A percentile compares a stretch with the other conserved stretches of the same genome.
Evolutionary conservation across 2,888 invertebrate genomes (phyloP).

Genomic region (Gastrophysa polygoni): DNA sequence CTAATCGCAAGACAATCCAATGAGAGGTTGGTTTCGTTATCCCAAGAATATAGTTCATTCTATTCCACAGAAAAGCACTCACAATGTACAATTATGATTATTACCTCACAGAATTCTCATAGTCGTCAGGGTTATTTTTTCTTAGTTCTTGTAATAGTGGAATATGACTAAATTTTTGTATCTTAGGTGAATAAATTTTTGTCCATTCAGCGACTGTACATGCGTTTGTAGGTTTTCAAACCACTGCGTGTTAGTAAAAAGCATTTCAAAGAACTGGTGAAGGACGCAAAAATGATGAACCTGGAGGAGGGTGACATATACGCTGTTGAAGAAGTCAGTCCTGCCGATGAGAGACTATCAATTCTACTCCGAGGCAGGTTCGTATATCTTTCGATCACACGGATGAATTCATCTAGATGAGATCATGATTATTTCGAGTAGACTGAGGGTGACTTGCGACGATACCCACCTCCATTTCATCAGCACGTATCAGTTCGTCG

Average conservation of each 20-base stretch:
- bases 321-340: slow-evolving; percentile 79
- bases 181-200: background rate
- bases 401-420: no score
- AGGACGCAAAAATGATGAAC: slow-evolving; percentile 72
- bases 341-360: slow-evolving; percentile 79
- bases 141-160: no score
- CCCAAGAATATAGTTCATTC: no score
- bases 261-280: slow-evolving; percentile 79
- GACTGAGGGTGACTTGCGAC: slow-evolving; percentile 81
- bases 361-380: slow-evolving; percentile 83
- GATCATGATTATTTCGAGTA: slow-evolving; percentile 54
- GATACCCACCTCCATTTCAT: slow-evolving; percentile 83
- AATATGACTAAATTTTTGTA: no score
- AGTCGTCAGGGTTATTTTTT: no score
- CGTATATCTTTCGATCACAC: no score
- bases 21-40: no score
- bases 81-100: no score
- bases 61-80: no score
- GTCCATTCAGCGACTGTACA: no score
- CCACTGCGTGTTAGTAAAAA: slow-evolving; percentile 80
- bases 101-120: no score
- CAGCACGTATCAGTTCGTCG: slow-evolving; percentile 81
- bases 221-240: slow-evolving; percentile 68
- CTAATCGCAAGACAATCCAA: no score
- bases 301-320: slow-evolving; percentile 79